These are phyloP conservation scores for Ptychadena robeensis DNA, from an alignment of 2,797 vertebrate species.

Conservation along the genomic window DNA sequence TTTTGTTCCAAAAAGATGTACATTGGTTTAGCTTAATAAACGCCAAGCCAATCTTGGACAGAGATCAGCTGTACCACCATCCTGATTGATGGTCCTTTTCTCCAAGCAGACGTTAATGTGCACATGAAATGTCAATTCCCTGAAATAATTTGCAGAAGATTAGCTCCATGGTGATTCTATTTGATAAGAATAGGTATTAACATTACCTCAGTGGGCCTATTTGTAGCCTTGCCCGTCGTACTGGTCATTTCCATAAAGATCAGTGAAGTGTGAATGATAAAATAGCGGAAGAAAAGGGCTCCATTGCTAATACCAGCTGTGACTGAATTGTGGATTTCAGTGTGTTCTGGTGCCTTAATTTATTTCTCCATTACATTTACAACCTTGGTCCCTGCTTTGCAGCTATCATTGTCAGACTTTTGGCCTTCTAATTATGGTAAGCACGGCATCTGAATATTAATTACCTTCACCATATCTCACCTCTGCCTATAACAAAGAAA, in stretches of 20 bases:
- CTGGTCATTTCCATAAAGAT: constrained; percentile 69
- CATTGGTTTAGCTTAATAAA: constrained; percentile 65
- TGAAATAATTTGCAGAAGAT: constrained; percentile 74
- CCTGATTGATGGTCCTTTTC: constrained; percentile 64
- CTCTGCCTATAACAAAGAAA: constrained; percentile 55
- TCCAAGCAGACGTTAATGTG: constrained; percentile 66
- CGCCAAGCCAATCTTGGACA: constrained; percentile 62
- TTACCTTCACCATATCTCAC: constrained; percentile 62
- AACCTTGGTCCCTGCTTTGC: constrained; percentile 57
- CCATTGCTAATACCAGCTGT: constrained; percentile 56
- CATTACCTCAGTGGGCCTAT: constrained; percentile 69
- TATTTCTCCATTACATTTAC: constrained; percentile 70
- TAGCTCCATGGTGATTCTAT: constrained; percentile 72
- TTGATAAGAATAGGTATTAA: constrained; percentile 75
- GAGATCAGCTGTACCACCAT: constrained; percentile 62
- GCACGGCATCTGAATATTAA: constrained; percentile 67
- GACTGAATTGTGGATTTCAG: constrained; percentile 61
- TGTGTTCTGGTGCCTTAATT: constrained; percentile 65
- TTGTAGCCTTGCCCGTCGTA: constrained; percentile 66
- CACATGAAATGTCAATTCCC: constrained; percentile 69
- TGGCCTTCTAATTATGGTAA: constrained; percentile 66
- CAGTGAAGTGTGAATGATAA: constrained; percentile 70
- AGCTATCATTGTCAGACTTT: constrained; percentile 64
- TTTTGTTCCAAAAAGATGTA: constrained; percentile 37
- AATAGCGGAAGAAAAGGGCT: constrained; percentile 63